phyloP scores from a whole-genome alignment of 2,888 invertebrate species.

The Labia minor region DNA sequence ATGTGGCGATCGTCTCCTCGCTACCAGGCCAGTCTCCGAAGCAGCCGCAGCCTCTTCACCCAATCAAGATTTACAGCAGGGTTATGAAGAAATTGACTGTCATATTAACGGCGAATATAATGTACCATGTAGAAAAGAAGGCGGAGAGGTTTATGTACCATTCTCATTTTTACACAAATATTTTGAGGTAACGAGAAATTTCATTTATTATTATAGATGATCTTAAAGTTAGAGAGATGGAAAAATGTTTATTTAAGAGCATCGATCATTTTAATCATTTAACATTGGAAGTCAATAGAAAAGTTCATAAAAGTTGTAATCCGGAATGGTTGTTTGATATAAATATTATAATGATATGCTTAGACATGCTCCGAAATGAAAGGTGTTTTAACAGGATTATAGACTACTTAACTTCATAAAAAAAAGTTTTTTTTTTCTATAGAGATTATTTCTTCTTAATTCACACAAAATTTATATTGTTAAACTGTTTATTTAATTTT shows the following conservation, averaged over 20 bases:
- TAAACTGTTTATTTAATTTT: too few relatives aligned
- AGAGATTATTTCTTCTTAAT: too few relatives aligned
- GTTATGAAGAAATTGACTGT: constrained; percentile 66
- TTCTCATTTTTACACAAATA: constrained; percentile 88
- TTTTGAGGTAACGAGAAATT: constrained; percentile 75
- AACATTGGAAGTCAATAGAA: too few relatives aligned
- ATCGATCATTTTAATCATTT: too few relatives aligned
- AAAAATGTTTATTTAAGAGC: neutral
- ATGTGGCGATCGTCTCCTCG: constrained; percentile 48
- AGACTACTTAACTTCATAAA: too few relatives aligned
- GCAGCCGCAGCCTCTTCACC: constrained; percentile 15
- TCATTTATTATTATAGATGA: neutral
- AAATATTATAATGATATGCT: too few relatives aligned
- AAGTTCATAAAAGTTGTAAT: too few relatives aligned
- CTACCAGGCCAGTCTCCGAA: constrained; percentile 13
- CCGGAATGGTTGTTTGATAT: too few relatives aligned
- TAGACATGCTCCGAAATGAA: too few relatives aligned
- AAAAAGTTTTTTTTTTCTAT: too few relatives aligned
- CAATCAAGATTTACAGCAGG: neutral
- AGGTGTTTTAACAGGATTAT: too few relatives aligned
- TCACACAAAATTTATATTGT: too few relatives aligned
- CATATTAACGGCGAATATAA: constrained; percentile 79
- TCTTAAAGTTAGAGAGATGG: neutral
- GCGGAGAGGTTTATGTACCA: constrained; percentile 81
- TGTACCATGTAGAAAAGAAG: constrained; percentile 64